Evolutionary conservation across 2,113 vertebrate species (phyloP), one percentile per base, ranked within the genome.

Genomic region (Anoura caudifer): DNA sequence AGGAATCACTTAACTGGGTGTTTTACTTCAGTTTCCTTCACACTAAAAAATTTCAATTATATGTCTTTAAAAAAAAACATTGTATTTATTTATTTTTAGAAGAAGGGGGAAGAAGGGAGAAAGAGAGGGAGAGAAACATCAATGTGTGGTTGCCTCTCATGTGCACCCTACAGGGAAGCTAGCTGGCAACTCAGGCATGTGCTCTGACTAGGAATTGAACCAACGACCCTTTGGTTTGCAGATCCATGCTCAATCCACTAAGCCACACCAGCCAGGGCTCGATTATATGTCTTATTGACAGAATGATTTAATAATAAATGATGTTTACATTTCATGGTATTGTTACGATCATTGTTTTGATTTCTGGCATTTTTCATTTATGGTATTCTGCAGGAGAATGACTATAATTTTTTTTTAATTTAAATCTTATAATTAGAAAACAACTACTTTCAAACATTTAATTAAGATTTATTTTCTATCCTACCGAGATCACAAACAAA

Each of bases 291-390:
- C 69, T 82, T 88, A 77, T 26, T n/a, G 3, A 67, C 45, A 9
- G 8, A 80, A 86, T 50, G 54, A 45, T 82, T 82, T 76, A 82
- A 43, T 3, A 73, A 91, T 52, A 75, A 82, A 85, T 95, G 43
- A 52, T 61, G 56, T 59, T 26, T 47, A 15, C 4, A 65, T 56
- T 86, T 76, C 33, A 61, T 80, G n/a, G 0, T 2, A 54, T 28
- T 2, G 73, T 47, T 54, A 59, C 26, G 22, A 59, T 59, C 24
- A 59, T 41, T 82, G 33, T 61, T 59, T 89, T 82, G 33, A 69
- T 52, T 89, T 76, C 31, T n/a, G 22, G 9, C 0, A 69, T 13
- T 67, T 14, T 83, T 79, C 50, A 19, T 41, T 61, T 61, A 28
- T 63, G 28, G 61, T 12, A 31, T 63, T 63, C 28, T 33, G 4